phyloP scores from a whole-genome alignment of 2,113 vertebrate genomes.

The Lichenostomus cassidix region DNA sequence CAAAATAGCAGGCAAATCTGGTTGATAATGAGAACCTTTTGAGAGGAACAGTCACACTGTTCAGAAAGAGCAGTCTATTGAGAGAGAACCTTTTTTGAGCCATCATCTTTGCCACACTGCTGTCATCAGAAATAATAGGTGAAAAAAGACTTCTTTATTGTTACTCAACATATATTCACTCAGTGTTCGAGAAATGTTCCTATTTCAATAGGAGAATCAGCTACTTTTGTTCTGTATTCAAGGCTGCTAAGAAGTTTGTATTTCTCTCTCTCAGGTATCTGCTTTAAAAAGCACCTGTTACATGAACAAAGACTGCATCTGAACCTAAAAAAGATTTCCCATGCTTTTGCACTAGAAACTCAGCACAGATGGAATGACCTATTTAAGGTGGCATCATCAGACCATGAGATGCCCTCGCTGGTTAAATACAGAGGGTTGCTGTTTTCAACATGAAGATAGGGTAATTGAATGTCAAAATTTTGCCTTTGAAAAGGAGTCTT shows the following conservation, averaged over 20 bases:
- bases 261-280: conserved; percentile 2
- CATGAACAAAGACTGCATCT: background rate
- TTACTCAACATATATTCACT: conserved; percentile 36
- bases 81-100: background rate
- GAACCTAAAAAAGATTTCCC: background rate
- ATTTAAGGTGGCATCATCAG: background rate
- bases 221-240: conserved; percentile 15
- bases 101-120: background rate
- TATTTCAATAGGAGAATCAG: conserved; percentile 17
- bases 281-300: conserved; percentile 16
- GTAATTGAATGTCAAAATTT: background rate
- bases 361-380: background rate
- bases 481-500: background rate
- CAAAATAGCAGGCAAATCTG: background rate
- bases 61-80: background rate
- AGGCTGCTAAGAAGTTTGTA: conserved; percentile 1
- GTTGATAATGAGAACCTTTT: background rate
- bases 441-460: background rate
- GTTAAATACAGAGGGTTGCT: background rate
- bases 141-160: conserved; percentile 2
- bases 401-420: background rate
- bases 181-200: conserved; percentile 6
- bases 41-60: background rate
- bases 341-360: background rate
- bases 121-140: conserved; percentile 7